Evolutionary conservation across 2,113 vertebrate species (phyloP).

Genomic region (Onychorhynchus coronatus): DNA sequence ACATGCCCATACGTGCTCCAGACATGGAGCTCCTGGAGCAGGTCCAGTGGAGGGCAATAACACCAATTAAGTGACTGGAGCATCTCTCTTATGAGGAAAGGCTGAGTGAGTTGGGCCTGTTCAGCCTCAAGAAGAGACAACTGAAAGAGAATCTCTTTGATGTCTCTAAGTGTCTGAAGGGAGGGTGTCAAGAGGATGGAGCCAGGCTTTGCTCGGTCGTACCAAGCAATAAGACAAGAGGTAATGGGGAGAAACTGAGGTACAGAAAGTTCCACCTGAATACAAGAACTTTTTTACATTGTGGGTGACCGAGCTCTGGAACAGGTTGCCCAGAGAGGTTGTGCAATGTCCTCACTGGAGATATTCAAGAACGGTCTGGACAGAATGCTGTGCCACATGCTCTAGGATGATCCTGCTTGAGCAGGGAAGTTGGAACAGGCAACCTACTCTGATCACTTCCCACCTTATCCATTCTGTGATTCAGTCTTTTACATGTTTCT

Average conservation of each 20-base stretch:
- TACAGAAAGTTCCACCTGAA: neutral
- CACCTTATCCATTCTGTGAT: neutral
- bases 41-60: fast-evolving
- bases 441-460: neutral
- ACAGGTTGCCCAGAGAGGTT: fast-evolving
- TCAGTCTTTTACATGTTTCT: neutral
- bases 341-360: neutral
- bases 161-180: neutral
- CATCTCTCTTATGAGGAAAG: neutral
- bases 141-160: neutral
- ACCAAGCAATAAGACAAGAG: neutral
- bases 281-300: neutral
- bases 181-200: neutral
- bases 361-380: neutral
- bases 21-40: neutral
- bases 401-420: neutral
- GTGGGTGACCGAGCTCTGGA: fast-evolving
- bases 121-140: neutral
- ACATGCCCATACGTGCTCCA: neutral
- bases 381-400: neutral
- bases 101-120: neutral
- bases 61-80: neutral
- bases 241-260: neutral
- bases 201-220: neutral
- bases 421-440: neutral